Evolutionary conservation across 2,888 invertebrate genomes (phyloP).

Genomic region (Hirtodrosophila confusa): DNA sequence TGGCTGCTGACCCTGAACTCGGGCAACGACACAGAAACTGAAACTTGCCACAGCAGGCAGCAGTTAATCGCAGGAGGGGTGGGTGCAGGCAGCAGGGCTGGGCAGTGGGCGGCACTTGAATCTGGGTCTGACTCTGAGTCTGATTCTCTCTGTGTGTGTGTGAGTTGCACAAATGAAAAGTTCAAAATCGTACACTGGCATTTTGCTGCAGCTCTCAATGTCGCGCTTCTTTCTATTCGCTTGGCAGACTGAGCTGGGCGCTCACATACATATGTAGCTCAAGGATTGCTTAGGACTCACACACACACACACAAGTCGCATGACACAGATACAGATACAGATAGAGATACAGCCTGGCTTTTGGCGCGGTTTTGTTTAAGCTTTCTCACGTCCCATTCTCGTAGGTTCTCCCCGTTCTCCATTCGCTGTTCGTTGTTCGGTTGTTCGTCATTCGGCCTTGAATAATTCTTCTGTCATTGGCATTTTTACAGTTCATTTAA

Average conservation of each 20-base stretch:
- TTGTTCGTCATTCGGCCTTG: constrained; percentile 57
- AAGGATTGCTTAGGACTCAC: constrained; percentile 50
- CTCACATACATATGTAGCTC: constrained; percentile 50
- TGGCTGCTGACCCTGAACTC: constrained; percentile 67
- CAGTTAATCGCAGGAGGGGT: constrained; percentile 6
- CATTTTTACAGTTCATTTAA: constrained; percentile 76
- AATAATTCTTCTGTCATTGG: constrained; percentile 69
- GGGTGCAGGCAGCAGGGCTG: background rate
- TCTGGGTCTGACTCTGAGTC: constrained; percentile 17
- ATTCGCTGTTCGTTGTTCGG: constrained; percentile 30
- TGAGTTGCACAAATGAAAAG: constrained; percentile 51
- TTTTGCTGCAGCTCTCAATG: constrained; percentile 68
- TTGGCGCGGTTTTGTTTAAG: constrained; percentile 11
- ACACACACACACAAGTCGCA: constrained; percentile 3
- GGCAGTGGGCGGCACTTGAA: constrained; percentile 50
- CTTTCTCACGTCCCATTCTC: constrained; percentile 32
- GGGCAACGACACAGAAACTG: constrained; percentile 68
- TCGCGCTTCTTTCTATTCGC: constrained; percentile 38
- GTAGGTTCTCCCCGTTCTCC: constrained; percentile 10
- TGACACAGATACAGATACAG: constrained; percentile 18
- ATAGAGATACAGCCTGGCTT: constrained; percentile 18
- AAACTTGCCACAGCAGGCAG: constrained; percentile 44
- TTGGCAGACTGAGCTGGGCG: constrained; percentile 19
- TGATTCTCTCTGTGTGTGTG: constrained; percentile 30
- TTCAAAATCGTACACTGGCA: constrained; percentile 77